These are phyloP conservation scores for Nematolebias whitei DNA, from an alignment of 2,113 vertebrate genomes.

Conservation along the genomic window DNA sequence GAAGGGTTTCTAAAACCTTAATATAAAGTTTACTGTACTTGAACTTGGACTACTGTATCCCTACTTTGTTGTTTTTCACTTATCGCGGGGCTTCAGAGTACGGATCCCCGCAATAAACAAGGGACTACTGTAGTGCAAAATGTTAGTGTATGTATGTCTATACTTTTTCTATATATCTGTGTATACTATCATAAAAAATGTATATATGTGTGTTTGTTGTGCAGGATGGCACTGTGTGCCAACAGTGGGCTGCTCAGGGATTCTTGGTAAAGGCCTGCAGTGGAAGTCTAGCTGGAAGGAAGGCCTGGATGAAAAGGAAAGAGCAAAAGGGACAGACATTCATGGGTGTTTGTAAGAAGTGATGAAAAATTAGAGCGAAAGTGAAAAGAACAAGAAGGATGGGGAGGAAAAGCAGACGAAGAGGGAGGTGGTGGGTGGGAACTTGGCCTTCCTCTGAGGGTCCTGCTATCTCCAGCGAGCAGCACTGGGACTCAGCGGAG, in stretches of 20 bases:
- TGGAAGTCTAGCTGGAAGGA: conserved; percentile 7
- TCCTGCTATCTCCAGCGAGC: conserved; percentile 59
- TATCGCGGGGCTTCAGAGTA: no score
- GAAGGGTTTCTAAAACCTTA: no score
- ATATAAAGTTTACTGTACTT: no score
- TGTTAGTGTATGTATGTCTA: no score
- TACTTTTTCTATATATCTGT: no score
- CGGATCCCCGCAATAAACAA: no score
- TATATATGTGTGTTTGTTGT: conserved; percentile 9
- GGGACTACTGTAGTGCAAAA: no score
- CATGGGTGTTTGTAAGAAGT: conserved; percentile 1
- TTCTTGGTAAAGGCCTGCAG: conserved; percentile 31
- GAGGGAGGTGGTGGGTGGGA: conserved; percentile 22
- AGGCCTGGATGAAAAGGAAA: conserved; percentile 2
- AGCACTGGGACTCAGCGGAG: conserved; percentile 47
- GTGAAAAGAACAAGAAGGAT: conserved; percentile 1
- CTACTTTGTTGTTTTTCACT: no score
- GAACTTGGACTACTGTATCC: no score
- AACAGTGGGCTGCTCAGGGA: conserved; percentile 11
- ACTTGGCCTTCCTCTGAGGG: conserved; percentile 38
- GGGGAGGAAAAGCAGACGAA: conserved; percentile 5
- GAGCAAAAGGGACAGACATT: neutral
- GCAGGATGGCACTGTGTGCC: conserved; percentile 25
- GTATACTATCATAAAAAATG: no score
- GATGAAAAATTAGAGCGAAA: conserved; percentile 11